These are phyloP conservation scores for Neogale vison DNA, from an alignment of 2,113 vertebrate species.

Conservation along the genomic window DNA sequence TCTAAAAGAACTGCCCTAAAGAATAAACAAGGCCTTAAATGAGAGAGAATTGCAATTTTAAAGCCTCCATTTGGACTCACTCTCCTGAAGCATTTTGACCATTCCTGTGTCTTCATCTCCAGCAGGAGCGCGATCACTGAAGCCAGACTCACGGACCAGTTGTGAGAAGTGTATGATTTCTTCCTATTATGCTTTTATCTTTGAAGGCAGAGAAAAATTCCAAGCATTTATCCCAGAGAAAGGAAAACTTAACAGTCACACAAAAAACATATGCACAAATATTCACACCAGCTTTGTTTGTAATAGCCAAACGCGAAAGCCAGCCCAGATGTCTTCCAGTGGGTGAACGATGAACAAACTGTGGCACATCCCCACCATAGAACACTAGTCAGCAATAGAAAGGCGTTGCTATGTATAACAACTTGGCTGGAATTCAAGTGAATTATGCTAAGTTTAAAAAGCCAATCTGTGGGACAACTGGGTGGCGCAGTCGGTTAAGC, in stretches of 20 bases:
- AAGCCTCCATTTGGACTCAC: background rate
- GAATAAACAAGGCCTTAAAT: background rate
- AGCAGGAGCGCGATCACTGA: background rate
- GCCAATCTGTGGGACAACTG: too few relatives aligned
- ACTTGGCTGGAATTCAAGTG: background rate
- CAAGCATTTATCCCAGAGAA: slow-evolving; percentile 55
- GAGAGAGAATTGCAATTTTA: background rate
- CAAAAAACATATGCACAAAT: slow-evolving; percentile 19
- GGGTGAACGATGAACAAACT: background rate
- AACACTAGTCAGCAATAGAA: background rate
- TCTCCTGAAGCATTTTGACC: background rate
- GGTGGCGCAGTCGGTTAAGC: too few relatives aligned
- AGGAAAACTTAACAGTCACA: slow-evolving; percentile 34
- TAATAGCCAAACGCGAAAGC: background rate
- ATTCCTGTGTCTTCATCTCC: background rate
- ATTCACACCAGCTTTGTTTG: slow-evolving; percentile 4
- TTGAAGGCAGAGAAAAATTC: slow-evolving; percentile 37
- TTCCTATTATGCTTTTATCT: slow-evolving; percentile 28
- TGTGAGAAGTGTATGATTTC: slow-evolving; percentile 23
- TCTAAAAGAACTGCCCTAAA: background rate
- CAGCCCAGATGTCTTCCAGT: background rate
- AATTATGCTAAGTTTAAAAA: slow-evolving; percentile 2
- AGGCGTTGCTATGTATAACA: background rate
- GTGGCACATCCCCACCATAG: background rate
- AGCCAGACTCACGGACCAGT: background rate